These are phyloP conservation scores for Pteromalus puparum DNA, from an alignment of 1,140 invertebrate genomes.

Conservation along the genomic window DNA sequence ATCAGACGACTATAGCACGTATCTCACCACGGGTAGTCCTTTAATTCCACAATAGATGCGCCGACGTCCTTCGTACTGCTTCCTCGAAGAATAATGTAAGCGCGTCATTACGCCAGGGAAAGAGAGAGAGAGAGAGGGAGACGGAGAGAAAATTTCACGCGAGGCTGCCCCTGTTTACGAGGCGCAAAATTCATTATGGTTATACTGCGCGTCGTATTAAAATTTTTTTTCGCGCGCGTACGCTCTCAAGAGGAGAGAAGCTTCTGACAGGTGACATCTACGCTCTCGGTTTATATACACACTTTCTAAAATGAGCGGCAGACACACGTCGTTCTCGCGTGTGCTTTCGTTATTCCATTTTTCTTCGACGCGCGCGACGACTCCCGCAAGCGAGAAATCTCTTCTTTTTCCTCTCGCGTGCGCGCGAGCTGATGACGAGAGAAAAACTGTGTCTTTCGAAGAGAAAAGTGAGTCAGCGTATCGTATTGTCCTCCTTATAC, in stretches of 20 bases:
- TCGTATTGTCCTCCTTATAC: no score
- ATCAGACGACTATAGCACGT: background rate
- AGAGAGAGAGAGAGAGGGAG: background rate
- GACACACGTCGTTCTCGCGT: background rate
- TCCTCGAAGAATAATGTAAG: background rate
- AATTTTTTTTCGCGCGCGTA: background rate
- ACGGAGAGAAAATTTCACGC: background rate
- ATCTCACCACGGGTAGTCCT: background rate
- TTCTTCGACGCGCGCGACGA: background rate
- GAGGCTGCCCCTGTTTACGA: background rate
- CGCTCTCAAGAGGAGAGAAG: background rate
- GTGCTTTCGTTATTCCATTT: background rate
- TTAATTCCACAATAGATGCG: background rate
- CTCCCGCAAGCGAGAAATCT: conserved; percentile 15
- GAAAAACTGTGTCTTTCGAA: background rate
- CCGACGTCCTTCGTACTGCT: background rate
- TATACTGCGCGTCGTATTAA: background rate
- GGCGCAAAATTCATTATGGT: conserved; percentile 3
- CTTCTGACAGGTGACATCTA: conserved; percentile 4
- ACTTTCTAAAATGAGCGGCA: conserved; percentile 21
- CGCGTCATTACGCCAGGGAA: background rate
- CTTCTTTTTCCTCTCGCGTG: background rate
- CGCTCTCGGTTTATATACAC: background rate
- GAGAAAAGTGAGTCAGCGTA: background rate
- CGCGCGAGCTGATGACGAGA: no score